Percentiles rank a stretch among this genome's conserved stretches.
Evolutionary conservation across 2,888 invertebrate species (phyloP).

Genomic region (Onthophagus sagittarius): DNA sequence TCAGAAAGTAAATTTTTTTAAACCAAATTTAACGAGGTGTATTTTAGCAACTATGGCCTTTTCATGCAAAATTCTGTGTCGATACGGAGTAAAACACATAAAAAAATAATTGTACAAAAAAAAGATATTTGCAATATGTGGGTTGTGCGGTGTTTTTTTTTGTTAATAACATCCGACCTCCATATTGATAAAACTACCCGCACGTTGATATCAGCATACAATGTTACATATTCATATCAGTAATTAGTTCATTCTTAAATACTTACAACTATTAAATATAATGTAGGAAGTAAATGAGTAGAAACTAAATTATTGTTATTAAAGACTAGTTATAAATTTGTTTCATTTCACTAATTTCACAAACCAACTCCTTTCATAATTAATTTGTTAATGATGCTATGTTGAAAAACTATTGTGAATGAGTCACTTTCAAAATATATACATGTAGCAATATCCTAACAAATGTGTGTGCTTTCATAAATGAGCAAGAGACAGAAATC

Average conservation of each 20-base stretch:
- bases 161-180: background rate
- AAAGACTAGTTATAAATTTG: too few species aligned
- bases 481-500: too few species aligned
- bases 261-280: background rate
- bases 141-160: background rate
- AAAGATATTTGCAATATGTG: background rate
- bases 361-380: too few species aligned
- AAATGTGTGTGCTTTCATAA: too few species aligned
- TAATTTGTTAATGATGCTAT: too few species aligned
- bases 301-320: too few species aligned
- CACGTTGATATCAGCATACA: background rate
- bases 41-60: background rate
- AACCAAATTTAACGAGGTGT: background rate
- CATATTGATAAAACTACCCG: background rate
- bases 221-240: background rate
- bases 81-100: background rate
- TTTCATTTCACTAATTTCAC: too few species aligned
- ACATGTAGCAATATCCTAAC: too few species aligned
- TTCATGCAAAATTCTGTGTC: background rate
- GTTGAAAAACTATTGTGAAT: too few species aligned
- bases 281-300: too few species aligned
- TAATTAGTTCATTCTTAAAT: background rate
- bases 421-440: too few species aligned
- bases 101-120: background rate
- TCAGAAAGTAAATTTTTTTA: background rate